These are phyloP conservation scores for Tethea ocularis DNA, from an alignment of 2,888 invertebrate species.

Conservation along the genomic window DNA sequence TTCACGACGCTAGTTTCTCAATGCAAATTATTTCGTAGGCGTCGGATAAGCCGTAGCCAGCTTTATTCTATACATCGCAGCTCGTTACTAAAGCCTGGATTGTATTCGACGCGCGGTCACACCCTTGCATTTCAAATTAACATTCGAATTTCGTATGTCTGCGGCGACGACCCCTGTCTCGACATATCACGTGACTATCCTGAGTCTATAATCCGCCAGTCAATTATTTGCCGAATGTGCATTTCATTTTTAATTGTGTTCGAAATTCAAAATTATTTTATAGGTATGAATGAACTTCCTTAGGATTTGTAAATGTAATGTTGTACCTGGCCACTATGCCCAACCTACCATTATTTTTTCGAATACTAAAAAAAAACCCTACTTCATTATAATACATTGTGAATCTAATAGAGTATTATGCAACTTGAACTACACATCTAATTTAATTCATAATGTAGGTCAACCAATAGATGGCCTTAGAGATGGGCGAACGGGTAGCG, in stretches of 20 bases:
- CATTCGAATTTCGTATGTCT: constrained; percentile 61
- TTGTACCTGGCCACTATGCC: too few species aligned
- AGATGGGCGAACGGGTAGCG: constrained; percentile 56
- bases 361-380: too few species aligned
- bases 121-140: constrained; percentile 69
- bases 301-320: too few species aligned
- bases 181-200: constrained; percentile 45
- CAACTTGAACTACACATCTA: constrained; percentile 39
- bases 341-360: too few species aligned
- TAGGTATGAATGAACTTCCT: too few species aligned
- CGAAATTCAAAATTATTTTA: neutral
- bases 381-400: too few species aligned
- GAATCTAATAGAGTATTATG: constrained; percentile 25
- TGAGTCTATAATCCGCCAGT: neutral
- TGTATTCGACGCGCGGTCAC: constrained; percentile 54
- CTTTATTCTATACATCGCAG: constrained; percentile 7
- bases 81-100: constrained; percentile 25
- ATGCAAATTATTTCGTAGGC: constrained; percentile 4
- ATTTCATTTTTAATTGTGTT: neutral
- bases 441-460: constrained; percentile 57
- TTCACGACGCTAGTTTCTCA: neutral
- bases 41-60: neutral
- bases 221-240: neutral
- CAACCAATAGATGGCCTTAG: constrained; percentile 55
- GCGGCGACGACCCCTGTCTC: constrained; percentile 55